A percentile compares a stretch with the other conserved stretches of the same genome.
Conservation (phyloP, 2,113 vertebrate genomes). For the Labeo catla region DNA sequence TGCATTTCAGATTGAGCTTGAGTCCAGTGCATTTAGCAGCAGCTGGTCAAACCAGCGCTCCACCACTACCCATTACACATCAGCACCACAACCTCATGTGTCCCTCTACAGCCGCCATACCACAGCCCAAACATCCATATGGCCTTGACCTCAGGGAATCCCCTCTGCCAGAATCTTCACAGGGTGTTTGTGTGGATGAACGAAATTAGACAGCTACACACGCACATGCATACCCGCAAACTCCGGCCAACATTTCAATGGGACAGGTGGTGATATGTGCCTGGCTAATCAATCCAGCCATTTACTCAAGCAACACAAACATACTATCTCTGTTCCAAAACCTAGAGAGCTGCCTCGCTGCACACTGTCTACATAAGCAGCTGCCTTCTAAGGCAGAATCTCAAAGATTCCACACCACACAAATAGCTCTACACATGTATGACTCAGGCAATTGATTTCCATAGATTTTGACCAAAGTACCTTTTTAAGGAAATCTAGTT, state of each 20-base stretch:
- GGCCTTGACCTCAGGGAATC: constrained; percentile 46
- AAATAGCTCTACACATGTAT: neutral
- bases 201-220: constrained; percentile 15
- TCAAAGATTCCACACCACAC: neutral
- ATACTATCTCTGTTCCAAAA: neutral
- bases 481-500: neutral
- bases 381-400: neutral
- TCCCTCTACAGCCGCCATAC: constrained; percentile 35
- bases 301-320: constrained; percentile 50
- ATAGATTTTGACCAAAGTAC: neutral
- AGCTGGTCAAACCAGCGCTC: neutral
- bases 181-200: constrained; percentile 18
- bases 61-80: constrained; percentile 18
- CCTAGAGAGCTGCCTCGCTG: neutral
- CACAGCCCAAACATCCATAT: constrained; percentile 49
- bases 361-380: neutral
- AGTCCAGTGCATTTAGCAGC: neutral
- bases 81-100: constrained; percentile 19
- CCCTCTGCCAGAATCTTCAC: constrained; percentile 29
- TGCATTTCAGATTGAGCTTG: neutral
- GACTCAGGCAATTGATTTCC: neutral
- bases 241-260: constrained; percentile 15
- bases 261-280: constrained; percentile 50
- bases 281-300: constrained; percentile 43
- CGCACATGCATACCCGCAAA: constrained; percentile 12